These are phyloP conservation scores for Disparrhopalites patrizii DNA, from an alignment of 2,888 invertebrate genomes.

Conservation along the genomic window DNA sequence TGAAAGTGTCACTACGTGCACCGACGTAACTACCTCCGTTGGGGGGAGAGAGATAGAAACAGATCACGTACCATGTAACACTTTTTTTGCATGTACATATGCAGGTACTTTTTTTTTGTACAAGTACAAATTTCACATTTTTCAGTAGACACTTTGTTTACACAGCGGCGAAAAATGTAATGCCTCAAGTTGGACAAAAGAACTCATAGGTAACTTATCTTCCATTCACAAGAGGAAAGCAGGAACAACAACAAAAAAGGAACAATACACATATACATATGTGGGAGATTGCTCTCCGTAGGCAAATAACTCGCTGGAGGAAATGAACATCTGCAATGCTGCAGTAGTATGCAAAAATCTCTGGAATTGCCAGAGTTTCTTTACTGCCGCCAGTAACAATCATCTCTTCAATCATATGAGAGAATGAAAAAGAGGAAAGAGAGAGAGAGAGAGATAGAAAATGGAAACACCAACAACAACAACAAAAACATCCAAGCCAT, in stretches of 20 bases:
- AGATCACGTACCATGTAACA: too few relatives aligned
- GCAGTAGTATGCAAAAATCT: constrained; percentile 14
- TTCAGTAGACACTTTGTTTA: neutral
- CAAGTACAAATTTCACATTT: too few relatives aligned
- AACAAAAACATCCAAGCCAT: too few relatives aligned
- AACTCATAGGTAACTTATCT: neutral
- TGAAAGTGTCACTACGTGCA: too few relatives aligned
- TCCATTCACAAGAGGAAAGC: neutral
- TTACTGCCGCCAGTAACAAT: neutral
- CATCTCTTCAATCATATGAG: constrained; percentile 14
- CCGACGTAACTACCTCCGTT: too few relatives aligned
- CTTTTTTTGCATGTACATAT: too few relatives aligned
- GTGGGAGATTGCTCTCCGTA: neutral
- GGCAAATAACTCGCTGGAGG: constrained; percentile 6
- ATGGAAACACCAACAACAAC: too few relatives aligned
- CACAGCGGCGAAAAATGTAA: neutral
- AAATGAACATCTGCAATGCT: constrained; percentile 23
- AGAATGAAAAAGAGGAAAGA: too few relatives aligned
- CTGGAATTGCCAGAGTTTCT: neutral
- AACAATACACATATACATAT: too few relatives aligned
- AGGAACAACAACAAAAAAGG: neutral
- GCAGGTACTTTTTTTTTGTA: too few relatives aligned
- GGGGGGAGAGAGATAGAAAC: too few relatives aligned
- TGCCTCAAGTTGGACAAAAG: neutral
- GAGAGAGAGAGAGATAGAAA: too few relatives aligned